Evolutionary conservation across 2,888 invertebrate species (phyloP).

Genomic region (Agriopis aurantiaria): DNA sequence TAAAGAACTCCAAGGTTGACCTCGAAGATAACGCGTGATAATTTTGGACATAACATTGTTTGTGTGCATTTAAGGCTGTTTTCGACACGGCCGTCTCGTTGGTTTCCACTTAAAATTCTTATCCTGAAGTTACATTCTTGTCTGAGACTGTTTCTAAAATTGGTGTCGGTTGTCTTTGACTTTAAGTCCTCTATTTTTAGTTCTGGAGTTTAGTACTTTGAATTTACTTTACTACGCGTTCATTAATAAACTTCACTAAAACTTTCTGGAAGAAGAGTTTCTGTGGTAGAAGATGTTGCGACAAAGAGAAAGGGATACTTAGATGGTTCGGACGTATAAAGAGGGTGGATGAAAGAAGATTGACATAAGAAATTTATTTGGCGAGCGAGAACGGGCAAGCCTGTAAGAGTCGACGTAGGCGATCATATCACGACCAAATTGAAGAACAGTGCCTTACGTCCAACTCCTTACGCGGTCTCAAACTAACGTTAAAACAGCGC

Average conservation of each 20-base stretch:
- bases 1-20: constrained; percentile 81
- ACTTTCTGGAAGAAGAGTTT: too few relatives aligned
- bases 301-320: too few relatives aligned
- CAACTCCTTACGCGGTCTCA: too few relatives aligned
- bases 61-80: constrained; percentile 64
- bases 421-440: too few relatives aligned
- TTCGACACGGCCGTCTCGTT: constrained; percentile 48
- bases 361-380: too few relatives aligned
- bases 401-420: too few relatives aligned
- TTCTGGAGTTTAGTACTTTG: not conserved
- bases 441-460: too few relatives aligned
- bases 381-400: too few relatives aligned
- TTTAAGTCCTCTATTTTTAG: constrained; percentile 19
- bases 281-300: too few relatives aligned
- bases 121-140: constrained; percentile 27
- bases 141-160: constrained; percentile 29
- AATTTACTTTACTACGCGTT: not conserved
- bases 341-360: too few relatives aligned
- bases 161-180: constrained; percentile 28
- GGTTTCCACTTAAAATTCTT: constrained; percentile 39
- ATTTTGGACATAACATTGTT: constrained; percentile 73
- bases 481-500: too few relatives aligned
- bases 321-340: too few relatives aligned
- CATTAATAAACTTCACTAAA: not conserved
- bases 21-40: constrained; percentile 81